Evolutionary conservation across 1,140 invertebrate species (phyloP).

Genomic region (Eurosta solidaginis): DNA sequence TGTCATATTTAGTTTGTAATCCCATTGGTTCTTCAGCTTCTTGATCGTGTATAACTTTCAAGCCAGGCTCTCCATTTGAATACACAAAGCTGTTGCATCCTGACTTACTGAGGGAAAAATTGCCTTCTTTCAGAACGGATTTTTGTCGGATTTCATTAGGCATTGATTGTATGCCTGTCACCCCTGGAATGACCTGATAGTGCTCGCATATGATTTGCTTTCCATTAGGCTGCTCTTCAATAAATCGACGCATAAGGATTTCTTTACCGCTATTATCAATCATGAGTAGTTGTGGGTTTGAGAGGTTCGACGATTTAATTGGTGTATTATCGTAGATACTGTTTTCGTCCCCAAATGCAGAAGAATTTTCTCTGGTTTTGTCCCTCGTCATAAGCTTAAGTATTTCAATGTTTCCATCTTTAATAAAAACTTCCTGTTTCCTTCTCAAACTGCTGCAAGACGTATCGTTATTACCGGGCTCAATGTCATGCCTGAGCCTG

Average conservation of each 20-base stretch:
- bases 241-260: constrained; percentile 78
- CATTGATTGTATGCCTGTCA: constrained; percentile 51
- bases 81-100: constrained; percentile 55
- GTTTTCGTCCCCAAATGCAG: constrained; percentile 58
- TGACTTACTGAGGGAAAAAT: constrained; percentile 56
- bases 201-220: constrained; percentile 63
- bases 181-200: constrained; percentile 63
- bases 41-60: constrained; percentile 54
- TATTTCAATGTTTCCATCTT: constrained; percentile 82
- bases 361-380: constrained; percentile 52
- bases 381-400: constrained; percentile 77
- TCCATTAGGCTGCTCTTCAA: constrained; percentile 74
- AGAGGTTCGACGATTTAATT: constrained; percentile 62
- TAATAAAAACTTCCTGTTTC: constrained; percentile 73
- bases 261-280: constrained; percentile 75
- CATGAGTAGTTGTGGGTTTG: constrained; percentile 67
- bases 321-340: constrained; percentile 67
- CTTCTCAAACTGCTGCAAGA: constrained; percentile 51
- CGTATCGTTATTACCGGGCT: constrained; percentile 70
- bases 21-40: constrained; percentile 39
- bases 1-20: constrained; percentile 31
- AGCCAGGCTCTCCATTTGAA: constrained; percentile 54
- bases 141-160: constrained; percentile 55
- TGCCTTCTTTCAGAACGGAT: constrained; percentile 55
- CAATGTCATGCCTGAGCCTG: constrained; percentile 73